Base-by-base conservation (phyloP, 2,113 vertebrate genomes). In the Microcebus murinus region DNA sequence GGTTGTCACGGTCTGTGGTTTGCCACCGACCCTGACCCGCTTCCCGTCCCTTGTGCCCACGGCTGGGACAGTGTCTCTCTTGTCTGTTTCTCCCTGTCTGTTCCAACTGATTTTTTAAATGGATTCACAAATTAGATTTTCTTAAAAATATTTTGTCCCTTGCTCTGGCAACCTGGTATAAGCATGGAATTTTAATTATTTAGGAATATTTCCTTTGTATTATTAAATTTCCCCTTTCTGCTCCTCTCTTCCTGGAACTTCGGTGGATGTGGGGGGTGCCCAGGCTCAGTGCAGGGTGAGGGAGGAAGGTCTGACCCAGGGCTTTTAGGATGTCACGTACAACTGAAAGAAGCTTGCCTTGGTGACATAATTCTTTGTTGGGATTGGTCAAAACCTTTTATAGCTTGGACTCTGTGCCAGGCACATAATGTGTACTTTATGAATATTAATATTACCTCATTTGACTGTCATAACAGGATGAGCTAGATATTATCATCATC, bases 31-130 rank as follows among this genome's bases (percentile, higher is more conserved):
- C 52, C 8, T 34, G 1, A 15, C 6, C 18, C 2, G 1, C 29
- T 8, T 0, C 3, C 27, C 14, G 25, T 11, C 8, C 10, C 1
- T 1, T 11, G 25, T 36, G 3, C 4, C 25, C 42, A 3, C 3
- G 1, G 45, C 31, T 34, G 80, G 14, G 11, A 4, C 4, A 4
- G 50, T 25, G 18, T 31, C n/a, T 91, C 36, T 91, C 36, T 59
- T 42, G 4, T 55, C 55, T 82, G 0, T 36, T 80, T 55, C 48
- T 68, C 36, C 71, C 61, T 14, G 31, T 48, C 6, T 13, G 6
- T 71, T 42, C 42, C 61, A 63, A 6, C 20, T 67, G 42, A 55
- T 18, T 42, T 86, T 91, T 88, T 7, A 3, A 14, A 3, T 88
- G 52, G 8, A n/a, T 91, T 88, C 52, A 93, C 88, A 61, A 71